A percentile compares a stretch with the other conserved stretches of the same genome.
Evolutionary conservation across 2,797 vertebrate species (phyloP).

Genomic region (Cryptoblepharus egeriae): DNA sequence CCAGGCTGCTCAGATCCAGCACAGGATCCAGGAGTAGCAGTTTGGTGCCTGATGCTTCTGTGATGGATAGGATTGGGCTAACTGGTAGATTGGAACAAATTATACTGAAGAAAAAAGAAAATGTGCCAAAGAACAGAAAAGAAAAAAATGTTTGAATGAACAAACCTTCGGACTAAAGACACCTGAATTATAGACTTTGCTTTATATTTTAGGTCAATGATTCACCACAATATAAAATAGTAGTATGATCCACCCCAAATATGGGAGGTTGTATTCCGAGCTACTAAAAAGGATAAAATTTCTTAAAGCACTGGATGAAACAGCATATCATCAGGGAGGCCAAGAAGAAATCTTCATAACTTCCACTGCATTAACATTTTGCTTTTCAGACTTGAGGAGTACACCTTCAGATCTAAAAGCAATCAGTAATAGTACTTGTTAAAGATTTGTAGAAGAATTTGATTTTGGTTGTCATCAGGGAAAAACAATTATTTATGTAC

Average conservation of each 20-base stretch:
- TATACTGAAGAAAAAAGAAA: neutral
- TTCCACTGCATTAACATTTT: slow-evolving; percentile 5
- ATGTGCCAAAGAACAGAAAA: no score
- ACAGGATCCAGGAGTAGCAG: no score
- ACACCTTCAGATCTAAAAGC: neutral
- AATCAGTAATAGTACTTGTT: neutral
- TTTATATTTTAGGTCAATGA: neutral
- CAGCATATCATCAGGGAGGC: neutral
- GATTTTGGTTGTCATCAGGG: neutral
- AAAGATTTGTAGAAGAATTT: neutral
- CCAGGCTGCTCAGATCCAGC: no score
- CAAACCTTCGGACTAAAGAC: neutral
- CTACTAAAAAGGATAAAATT: slow-evolving; percentile 4
- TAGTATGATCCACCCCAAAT: neutral
- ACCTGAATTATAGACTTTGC: neutral
- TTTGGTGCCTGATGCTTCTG: no score
- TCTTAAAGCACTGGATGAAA: slow-evolving; percentile 16
- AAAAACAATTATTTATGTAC: neutral
- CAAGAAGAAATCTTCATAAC: neutral
- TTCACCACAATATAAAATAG: slow-evolving; percentile 9
- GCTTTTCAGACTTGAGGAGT: neutral
- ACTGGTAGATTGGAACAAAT: neutral
- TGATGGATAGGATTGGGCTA: neutral
- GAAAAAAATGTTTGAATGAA: neutral
- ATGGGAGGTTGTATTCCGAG: neutral